A percentile compares a stretch with the other conserved stretches of the same genome.
Evolutionary conservation across 1,140 invertebrate species (phyloP).

Genomic region (Drosophila navojoa): DNA sequence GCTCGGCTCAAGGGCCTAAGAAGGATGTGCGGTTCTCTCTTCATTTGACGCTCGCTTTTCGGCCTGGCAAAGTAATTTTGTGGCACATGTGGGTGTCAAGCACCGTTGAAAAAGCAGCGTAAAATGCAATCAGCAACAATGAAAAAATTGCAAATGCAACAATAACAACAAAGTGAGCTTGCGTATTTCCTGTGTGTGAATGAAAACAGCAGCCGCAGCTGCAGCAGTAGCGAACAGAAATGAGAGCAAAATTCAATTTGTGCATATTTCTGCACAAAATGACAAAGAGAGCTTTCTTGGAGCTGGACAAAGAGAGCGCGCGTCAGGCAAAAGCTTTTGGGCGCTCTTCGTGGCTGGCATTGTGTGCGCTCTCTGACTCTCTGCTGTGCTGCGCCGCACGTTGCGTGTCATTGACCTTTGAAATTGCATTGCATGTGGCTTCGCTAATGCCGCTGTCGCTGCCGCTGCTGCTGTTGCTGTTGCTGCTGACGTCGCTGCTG

Average conservation of each 20-base stretch:
- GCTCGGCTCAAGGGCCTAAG: slow-evolving; percentile 34
- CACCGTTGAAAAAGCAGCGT: slow-evolving; percentile 29
- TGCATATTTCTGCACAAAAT: slow-evolving; percentile 16
- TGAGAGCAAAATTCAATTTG: slow-evolving; percentile 23
- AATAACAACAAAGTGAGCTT: slow-evolving; percentile 47
- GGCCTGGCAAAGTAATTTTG: slow-evolving; percentile 57
- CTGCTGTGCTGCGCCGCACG: slow-evolving; percentile 47
- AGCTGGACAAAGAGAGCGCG: slow-evolving; percentile 24
- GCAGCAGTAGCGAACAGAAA: slow-evolving; percentile 19
- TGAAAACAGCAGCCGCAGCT: slow-evolving; percentile 48
- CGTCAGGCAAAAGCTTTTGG: slow-evolving; percentile 42
- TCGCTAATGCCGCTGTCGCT: slow-evolving; percentile 51
- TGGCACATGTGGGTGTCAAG: slow-evolving; percentile 73
- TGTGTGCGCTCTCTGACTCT: slow-evolving; percentile 20
- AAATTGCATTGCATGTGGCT: slow-evolving; percentile 79
- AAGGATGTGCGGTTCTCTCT: slow-evolving; percentile 3
- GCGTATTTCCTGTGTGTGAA: slow-evolving; percentile 77
- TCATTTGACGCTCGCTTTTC: not conserved
- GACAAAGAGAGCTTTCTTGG: slow-evolving; percentile 16
- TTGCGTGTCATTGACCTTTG: slow-evolving; percentile 83
- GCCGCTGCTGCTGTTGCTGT: slow-evolving; percentile 33
- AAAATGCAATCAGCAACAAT: slow-evolving; percentile 77
- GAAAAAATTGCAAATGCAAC: slow-evolving; percentile 65
- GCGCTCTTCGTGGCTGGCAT: slow-evolving; percentile 26
- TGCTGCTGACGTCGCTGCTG: slow-evolving; percentile 22